Evolutionary conservation across 2,113 vertebrate genomes (phyloP).

Genomic region (Caranx ignobilis): DNA sequence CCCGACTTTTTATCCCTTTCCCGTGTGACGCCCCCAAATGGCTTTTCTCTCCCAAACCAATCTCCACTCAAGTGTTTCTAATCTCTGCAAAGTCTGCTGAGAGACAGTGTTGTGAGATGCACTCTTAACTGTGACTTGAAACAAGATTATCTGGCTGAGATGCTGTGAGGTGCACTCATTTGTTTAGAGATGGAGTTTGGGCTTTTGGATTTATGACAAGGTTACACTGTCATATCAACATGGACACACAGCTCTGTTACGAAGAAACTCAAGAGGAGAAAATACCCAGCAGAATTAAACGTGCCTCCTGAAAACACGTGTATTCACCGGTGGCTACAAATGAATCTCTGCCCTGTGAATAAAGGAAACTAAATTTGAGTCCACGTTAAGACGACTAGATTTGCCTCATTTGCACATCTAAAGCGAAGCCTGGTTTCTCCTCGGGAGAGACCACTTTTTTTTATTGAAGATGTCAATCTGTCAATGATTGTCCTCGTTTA

Average conservation of each 20-base stretch:
- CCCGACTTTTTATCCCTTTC: constrained; percentile 20
- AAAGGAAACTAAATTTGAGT: constrained; percentile 16
- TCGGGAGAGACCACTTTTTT: background rate
- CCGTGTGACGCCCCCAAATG: constrained; percentile 18
- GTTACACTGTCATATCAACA: background rate
- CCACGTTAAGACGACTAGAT: background rate
- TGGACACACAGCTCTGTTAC: background rate
- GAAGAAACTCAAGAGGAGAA: background rate
- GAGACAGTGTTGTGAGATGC: constrained; percentile 51
- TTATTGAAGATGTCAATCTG: background rate
- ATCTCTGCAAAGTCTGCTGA: constrained; percentile 64
- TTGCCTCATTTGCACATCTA: background rate
- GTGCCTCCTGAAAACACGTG: background rate
- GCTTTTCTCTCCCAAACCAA: constrained; percentile 54
- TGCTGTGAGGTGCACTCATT: constrained; percentile 37
- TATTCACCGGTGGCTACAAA: constrained; percentile 3
- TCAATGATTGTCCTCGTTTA: background rate
- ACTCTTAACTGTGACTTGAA: constrained; percentile 56
- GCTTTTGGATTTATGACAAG: constrained; percentile 22
- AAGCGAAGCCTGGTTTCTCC: background rate
- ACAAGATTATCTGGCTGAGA: constrained; percentile 60
- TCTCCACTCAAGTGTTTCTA: constrained; percentile 70
- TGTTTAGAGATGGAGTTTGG: constrained; percentile 35
- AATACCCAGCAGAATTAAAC: background rate
- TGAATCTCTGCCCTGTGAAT: background rate